A percentile compares a stretch with the other conserved stretches of the same genome.
These are phyloP conservation scores for Limenitis arthemis DNA, from an alignment of 2,888 invertebrate genomes.

Conservation along the genomic window DNA sequence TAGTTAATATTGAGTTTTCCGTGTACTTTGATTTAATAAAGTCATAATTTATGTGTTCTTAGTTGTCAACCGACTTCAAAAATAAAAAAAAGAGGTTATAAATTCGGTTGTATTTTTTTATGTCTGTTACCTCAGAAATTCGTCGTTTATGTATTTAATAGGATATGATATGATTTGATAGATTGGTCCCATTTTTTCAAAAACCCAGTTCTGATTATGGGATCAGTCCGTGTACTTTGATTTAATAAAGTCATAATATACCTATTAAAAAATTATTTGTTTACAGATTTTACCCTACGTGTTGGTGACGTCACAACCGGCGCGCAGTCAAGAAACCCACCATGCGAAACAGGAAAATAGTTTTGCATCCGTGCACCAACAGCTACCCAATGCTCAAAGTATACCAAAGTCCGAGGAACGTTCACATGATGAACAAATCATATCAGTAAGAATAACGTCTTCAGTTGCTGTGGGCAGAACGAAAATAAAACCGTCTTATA, in stretches of 20 bases:
- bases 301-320: constrained; percentile 41
- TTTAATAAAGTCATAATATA: not conserved
- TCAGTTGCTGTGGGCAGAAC: constrained; percentile 72
- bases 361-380: constrained; percentile 21
- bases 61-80: too few species aligned
- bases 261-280: constrained; percentile 14
- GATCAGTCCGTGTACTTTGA: not conserved
- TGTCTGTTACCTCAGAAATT: too few species aligned
- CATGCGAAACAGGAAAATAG: constrained; percentile 29
- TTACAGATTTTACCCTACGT: constrained; percentile 54
- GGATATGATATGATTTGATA: too few species aligned
- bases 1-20: too few species aligned
- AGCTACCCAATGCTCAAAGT: constrained; percentile 31
- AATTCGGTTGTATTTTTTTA: too few species aligned
- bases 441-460: constrained; percentile 73
- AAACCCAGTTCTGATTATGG: too few species aligned
- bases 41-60: too few species aligned
- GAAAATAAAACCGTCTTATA: constrained; percentile 34
- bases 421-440: constrained; percentile 54
- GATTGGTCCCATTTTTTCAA: too few species aligned
- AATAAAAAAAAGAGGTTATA: too few species aligned
- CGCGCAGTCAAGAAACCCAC: constrained; percentile 32
- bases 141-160: too few species aligned
- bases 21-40: not conserved
- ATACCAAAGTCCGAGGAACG: constrained; percentile 35